Evolutionary conservation across 2,888 invertebrate species (phyloP), one percentile per base, ranked within the genome.

Genomic region (Gisinianus flammeolus): DNA sequence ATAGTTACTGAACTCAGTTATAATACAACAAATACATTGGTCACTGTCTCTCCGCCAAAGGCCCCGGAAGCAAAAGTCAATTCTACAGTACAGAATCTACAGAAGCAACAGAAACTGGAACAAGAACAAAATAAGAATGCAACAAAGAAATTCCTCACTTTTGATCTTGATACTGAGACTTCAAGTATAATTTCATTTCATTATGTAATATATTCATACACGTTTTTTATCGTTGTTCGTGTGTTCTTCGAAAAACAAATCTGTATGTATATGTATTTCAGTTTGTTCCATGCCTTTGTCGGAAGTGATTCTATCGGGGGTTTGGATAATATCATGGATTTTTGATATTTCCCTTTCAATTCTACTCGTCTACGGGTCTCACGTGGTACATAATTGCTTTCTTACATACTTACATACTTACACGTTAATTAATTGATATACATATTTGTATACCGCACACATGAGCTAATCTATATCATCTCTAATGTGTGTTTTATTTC

Each of bases 311-410:
- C 19, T 77, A 0, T 72, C 77, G 0, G 66, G 30, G 6, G 28
- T 72, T 24, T 77, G 77, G 77, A 24, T 77, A 30, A 6, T 56
- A 0, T 44, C 77, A 10, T 77, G 77, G 77, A 26, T 71, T 31
- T 16, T 58, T 19, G 77, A 77, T 28, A 54, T 77, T 28, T 52
- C 31, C 5, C 33, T 77, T 3, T 64, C 77, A 5, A 44, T 72
- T 24, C 33, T 70, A 26, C 52, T 77, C 2, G 33, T 72, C 26
- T 58, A 58, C 24, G 77, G 77, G 22, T 64, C 66, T 30, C 16
- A 35, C 1, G 52, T 28, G 77, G 77, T 77, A 30, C 12, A 56
- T 31, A 10, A 19, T 12, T 28, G 16, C n/a, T 62, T 62, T 28
- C 10, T 10, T 24, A 22, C 24, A 22, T 62, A 56, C 4, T 62